Evolutionary conservation across 2,113 vertebrate genomes (phyloP), one percentile per base, ranked within the genome.

Genomic region (Pseudonaja textilis): DNA sequence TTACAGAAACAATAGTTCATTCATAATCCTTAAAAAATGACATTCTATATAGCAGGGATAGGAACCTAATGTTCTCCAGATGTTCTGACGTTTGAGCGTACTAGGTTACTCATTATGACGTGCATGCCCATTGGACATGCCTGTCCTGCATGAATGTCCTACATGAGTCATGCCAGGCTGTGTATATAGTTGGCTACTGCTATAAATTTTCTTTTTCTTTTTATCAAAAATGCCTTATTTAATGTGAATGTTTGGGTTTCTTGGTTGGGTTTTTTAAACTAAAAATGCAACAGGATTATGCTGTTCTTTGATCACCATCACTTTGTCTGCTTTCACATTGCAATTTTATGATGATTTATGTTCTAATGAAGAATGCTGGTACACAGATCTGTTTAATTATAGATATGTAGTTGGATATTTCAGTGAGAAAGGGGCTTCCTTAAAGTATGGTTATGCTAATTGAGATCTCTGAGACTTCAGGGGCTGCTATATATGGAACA

Each of bases 321-420:
- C 16, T 54, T 20, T 9, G 0, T 89, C 59, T 50, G 34, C 22
- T 9, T n/a, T 85, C 47, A 18, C 14, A 42, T 85, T 8, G 0
- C 12, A 91, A 47, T 85, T 91, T 42, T 4, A 42, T 88, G 7
- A 34, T 89, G 34, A 47, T 87, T 92, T 91, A 56, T 92, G 4
- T 86, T 55, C 50, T 57, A 20, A 59, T n/a, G 42, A 93, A 90
- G 88, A 85, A 54, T 87, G 18, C 16, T 85, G 56, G 14, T 87
- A 29, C 55, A 61, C 14, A 94, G 91, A 50, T 92, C 54, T 88
- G 59, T 90, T 88, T 89, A 93, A 94, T 92, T 87, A 4, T 61
- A 52, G 23, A 25, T 47, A 64, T n/a, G 61, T 64, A 90, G 88
- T 59, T 92, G 87, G 50, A 54, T 92, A 61, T 91, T 93, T 85